Evolutionary conservation across 1,140 invertebrate genomes (phyloP).

Genomic region (Argopecten irradians): DNA sequence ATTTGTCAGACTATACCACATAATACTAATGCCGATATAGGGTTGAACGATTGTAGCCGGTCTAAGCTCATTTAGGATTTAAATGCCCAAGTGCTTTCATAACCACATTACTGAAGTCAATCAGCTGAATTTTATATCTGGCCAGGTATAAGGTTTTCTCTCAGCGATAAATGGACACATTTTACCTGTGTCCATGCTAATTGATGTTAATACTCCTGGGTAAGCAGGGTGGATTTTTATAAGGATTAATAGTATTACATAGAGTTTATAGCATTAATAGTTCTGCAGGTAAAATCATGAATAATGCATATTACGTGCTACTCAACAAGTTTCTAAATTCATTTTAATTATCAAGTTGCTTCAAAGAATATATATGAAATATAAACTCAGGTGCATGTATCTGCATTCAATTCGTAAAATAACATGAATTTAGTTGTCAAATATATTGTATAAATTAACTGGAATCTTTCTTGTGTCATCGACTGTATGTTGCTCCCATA

Average conservation of each 20-base stretch:
- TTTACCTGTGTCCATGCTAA: background rate
- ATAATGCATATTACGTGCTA: background rate
- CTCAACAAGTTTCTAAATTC: background rate
- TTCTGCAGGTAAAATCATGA: background rate
- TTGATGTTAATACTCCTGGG: background rate
- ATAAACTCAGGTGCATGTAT: too few relatives aligned
- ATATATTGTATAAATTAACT: too few relatives aligned
- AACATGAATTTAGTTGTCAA: too few relatives aligned
- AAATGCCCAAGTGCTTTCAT: constrained; percentile 5
- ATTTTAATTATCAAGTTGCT: background rate
- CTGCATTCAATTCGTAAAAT: too few relatives aligned
- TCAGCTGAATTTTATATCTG: background rate
- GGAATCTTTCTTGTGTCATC: too few relatives aligned
- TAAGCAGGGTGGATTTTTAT: background rate
- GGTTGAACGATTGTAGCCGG: background rate
- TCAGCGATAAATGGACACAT: background rate
- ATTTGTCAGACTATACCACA: background rate
- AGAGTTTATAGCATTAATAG: background rate
- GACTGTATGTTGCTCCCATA: too few relatives aligned
- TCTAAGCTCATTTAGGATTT: constrained; percentile 9
- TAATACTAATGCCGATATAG: background rate
- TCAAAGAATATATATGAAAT: background rate
- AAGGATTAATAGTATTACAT: background rate
- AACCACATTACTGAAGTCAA: constrained; percentile 21
- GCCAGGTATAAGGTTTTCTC: background rate